Evolutionary conservation across 92 coral and sea anemone species (phyloP).

Genomic region (Palythoa grandiflora): DNA sequence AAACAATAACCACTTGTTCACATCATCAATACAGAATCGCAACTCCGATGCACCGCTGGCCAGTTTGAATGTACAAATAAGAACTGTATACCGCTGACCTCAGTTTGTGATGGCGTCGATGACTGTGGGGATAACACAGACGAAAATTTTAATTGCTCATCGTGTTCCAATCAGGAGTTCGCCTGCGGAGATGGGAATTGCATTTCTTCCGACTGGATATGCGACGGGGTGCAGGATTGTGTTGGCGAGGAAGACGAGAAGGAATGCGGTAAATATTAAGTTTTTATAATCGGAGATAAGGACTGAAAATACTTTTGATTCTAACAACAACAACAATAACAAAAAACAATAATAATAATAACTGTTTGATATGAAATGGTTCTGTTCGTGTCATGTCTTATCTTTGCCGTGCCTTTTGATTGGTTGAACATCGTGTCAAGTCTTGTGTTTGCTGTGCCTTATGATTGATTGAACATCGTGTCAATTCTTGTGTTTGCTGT

Average conservation of each 20-base stretch:
- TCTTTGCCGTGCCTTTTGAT: too few relatives aligned
- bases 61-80: slow-evolving; percentile 9
- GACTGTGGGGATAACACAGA: slow-evolving; percentile 22
- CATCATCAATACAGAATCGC: neutral
- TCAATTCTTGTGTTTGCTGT: too few relatives aligned
- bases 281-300: too few relatives aligned
- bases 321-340: too few relatives aligned
- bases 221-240: slow-evolving; percentile 40
- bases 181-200: slow-evolving; percentile 21
- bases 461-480: too few relatives aligned
- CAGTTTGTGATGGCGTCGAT: slow-evolving; percentile 33
- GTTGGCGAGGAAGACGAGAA: slow-evolving; percentile 7
- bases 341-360: too few relatives aligned
- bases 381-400: too few relatives aligned
- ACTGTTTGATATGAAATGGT: too few relatives aligned
- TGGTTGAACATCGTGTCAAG: too few relatives aligned
- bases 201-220: slow-evolving; percentile 15
- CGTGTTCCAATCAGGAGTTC: slow-evolving; percentile 7
- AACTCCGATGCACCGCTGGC: slow-evolving; percentile 3
- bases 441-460: too few relatives aligned
- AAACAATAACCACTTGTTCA: neutral
- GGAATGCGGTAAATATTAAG: slow-evolving; percentile 16
- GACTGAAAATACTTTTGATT: too few relatives aligned
- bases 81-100: slow-evolving; percentile 30
- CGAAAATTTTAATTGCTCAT: slow-evolving; percentile 18